phyloP scores from a whole-genome alignment of 2,113 vertebrate genomes.

The Donacobius atricapilla region DNA sequence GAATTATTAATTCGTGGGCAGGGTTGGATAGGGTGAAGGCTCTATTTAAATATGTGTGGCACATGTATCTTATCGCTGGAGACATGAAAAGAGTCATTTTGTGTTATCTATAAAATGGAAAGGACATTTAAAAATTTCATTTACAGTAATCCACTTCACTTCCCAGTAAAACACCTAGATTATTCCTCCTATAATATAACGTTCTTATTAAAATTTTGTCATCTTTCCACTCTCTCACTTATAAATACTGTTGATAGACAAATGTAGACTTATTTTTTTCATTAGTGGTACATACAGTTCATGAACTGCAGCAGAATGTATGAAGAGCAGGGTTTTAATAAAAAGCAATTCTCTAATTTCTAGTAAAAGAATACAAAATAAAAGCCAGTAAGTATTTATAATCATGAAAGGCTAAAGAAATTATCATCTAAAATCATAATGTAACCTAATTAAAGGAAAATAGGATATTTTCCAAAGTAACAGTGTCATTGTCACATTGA shows the following conservation, averaged over 20 bases:
- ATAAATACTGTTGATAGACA: slow-evolving; percentile 80
- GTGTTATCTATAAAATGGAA: slow-evolving; percentile 91
- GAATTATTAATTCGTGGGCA: slow-evolving; percentile 89
- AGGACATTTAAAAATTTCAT: slow-evolving; percentile 95
- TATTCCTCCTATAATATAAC: slow-evolving; percentile 82
- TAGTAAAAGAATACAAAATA: background rate
- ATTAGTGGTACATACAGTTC: slow-evolving; percentile 15
- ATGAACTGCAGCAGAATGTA: background rate
- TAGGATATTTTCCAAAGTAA: background rate
- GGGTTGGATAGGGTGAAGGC: slow-evolving; percentile 78
- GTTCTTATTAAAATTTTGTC: slow-evolving; percentile 85
- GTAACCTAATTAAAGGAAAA: background rate
- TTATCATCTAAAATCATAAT: background rate
- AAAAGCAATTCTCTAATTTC: background rate
- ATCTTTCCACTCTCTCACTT: slow-evolving; percentile 74
- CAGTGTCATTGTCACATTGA: background rate
- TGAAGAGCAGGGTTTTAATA: background rate
- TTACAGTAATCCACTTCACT: slow-evolving; percentile 91
- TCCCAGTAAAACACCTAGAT: slow-evolving; percentile 90
- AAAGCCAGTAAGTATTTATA: background rate
- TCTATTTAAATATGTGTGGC: slow-evolving; percentile 84
- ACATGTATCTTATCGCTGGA: slow-evolving; percentile 87
- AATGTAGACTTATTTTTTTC: slow-evolving; percentile 70
- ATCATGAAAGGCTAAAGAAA: background rate
- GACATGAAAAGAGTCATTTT: slow-evolving; percentile 96